A percentile compares a stretch with the other conserved stretches of the same genome.
phyloP scores from a whole-genome alignment of 2,888 invertebrate genomes.

The Cephus nigrinus region DNA sequence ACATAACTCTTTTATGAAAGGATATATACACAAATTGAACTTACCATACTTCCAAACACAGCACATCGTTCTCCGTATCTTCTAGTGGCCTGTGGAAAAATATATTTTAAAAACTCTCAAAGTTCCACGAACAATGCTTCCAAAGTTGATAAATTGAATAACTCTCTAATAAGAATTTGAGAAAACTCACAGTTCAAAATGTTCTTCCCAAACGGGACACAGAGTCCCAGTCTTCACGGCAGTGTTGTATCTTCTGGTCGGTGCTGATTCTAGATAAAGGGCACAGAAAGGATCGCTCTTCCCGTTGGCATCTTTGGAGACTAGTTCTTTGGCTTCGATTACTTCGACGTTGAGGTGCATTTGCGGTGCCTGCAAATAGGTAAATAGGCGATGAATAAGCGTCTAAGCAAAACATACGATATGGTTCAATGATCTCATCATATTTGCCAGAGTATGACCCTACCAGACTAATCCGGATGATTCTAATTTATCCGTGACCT shows the following conservation, averaged over 20 bases:
- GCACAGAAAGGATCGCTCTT: slow-evolving; percentile 98
- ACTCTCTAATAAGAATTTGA: neutral
- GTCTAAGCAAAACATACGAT: neutral
- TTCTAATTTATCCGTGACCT: neutral
- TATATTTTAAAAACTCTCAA: slow-evolving; percentile 14
- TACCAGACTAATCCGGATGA: neutral
- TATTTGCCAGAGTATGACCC: neutral
- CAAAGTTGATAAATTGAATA: neutral
- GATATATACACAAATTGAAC: slow-evolving; percentile 40
- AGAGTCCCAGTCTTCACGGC: slow-evolving; percentile 92
- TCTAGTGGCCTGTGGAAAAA: slow-evolving; percentile 76
- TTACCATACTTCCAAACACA: slow-evolving; percentile 86
- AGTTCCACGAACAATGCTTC: neutral
- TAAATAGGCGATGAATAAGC: neutral
- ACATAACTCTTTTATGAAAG: neutral
- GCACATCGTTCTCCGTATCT: slow-evolving; percentile 77
- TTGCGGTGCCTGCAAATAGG: slow-evolving; percentile 74
- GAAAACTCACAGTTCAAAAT: slow-evolving; percentile 89
- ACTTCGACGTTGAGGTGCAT: slow-evolving; percentile 87
- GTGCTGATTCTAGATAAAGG: slow-evolving; percentile 82
- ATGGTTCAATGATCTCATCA: neutral
- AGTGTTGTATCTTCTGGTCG: slow-evolving; percentile 85
- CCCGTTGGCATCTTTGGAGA: slow-evolving; percentile 90
- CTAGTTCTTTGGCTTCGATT: slow-evolving; percentile 86
- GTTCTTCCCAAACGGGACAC: slow-evolving; percentile 96